A percentile compares a stretch with the other conserved stretches of the same genome.
Evolutionary conservation across 2,797 vertebrate species (phyloP).

Genomic region (Gallinago solitaria): DNA sequence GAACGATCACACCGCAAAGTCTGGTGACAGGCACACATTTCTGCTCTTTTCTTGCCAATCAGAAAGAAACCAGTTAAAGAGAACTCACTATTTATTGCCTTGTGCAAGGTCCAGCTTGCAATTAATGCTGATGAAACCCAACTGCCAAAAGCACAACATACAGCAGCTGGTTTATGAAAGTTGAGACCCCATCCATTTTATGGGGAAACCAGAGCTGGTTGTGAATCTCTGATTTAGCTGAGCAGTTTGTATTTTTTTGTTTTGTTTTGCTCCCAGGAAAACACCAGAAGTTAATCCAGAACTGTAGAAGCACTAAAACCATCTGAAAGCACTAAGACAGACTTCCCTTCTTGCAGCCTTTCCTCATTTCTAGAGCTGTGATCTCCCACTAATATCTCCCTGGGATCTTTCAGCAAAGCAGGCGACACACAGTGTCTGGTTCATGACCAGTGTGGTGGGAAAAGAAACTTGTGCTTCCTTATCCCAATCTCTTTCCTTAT

Average conservation of each 20-base stretch:
- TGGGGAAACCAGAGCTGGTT: constrained; percentile 51
- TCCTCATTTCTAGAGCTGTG: constrained; percentile 41
- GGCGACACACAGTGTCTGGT: neutral
- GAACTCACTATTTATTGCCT: constrained; percentile 31
- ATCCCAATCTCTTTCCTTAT: neutral
- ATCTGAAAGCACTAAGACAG: constrained; percentile 53
- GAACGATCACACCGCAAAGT: neutral
- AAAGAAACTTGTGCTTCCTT: constrained; percentile 2
- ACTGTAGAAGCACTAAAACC: constrained; percentile 11
- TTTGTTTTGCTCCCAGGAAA: constrained; percentile 62
- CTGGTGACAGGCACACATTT: neutral
- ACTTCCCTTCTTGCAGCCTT: constrained; percentile 28
- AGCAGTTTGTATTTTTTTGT: constrained; percentile 45
- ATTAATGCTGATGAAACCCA: constrained; percentile 58
- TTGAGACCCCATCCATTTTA: constrained; percentile 49
- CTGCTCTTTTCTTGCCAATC: constrained; percentile 5
- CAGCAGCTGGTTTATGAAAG: constrained; percentile 63
- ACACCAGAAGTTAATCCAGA: constrained; percentile 57
- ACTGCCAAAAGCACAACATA: constrained; percentile 60
- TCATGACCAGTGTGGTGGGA: neutral
- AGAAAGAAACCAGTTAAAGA: constrained; percentile 13
- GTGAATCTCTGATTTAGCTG: constrained; percentile 39
- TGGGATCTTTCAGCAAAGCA: constrained; percentile 55
- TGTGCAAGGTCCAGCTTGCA: constrained; percentile 57
- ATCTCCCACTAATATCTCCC: constrained; percentile 37